Conservation (phyloP, 2,797 vertebrate genomes). For the Dicrostonyx torquatus region DNA sequence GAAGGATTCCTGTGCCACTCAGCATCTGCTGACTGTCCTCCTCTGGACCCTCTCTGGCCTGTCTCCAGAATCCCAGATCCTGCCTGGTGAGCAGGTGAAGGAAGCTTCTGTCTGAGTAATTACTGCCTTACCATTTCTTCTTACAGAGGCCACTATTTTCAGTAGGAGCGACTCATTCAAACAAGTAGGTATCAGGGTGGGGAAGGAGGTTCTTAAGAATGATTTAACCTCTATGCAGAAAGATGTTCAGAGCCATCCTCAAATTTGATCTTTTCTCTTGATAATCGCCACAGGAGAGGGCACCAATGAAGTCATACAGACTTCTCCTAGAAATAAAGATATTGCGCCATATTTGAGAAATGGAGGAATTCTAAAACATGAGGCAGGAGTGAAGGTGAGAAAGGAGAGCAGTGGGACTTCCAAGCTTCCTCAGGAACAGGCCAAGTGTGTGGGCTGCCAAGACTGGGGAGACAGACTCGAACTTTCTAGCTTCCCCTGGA, state of each 20-base stretch:
- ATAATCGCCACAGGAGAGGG: neutral
- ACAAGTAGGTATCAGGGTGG: neutral
- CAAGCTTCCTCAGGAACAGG: neutral
- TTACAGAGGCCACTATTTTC: conserved; percentile 69
- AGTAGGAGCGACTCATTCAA: conserved; percentile 59
- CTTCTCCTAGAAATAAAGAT: neutral
- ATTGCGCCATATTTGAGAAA: neutral
- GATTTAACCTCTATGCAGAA: neutral
- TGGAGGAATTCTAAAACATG: neutral
- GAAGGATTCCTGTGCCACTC: conserved; percentile 10
- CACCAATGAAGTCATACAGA: neutral
- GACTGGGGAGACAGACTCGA: neutral
- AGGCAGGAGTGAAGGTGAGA: neutral
- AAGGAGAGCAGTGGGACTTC: neutral
- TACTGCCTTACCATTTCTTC: conserved; percentile 49
- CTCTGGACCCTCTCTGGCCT: neutral
- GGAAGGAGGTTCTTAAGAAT: neutral
- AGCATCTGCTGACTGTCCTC: neutral
- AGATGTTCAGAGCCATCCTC: conserved; percentile 6
- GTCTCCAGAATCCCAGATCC: neutral
- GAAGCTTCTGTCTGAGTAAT: neutral
- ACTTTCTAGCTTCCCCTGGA: neutral
- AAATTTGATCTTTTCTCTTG: neutral
- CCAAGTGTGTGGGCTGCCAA: neutral
- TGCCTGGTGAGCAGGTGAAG: conserved; percentile 27